Conservation (phyloP, 2,797 vertebrate genomes). For the Phrynocephalus guinanensis region DNA sequence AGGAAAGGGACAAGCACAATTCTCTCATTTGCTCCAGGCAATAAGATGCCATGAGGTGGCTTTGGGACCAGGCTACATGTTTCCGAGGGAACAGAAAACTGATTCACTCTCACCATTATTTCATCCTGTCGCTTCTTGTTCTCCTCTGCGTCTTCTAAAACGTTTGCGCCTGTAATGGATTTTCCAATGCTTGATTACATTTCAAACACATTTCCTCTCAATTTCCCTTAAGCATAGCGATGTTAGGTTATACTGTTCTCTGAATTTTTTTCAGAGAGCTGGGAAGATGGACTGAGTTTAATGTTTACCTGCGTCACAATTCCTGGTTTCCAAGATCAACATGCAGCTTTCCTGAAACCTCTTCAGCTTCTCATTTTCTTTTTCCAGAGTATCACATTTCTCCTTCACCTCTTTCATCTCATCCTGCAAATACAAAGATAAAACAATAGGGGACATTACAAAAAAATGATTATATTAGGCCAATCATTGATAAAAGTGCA, state of each 20-base stretch:
- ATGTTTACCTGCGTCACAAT: conserved; percentile 74
- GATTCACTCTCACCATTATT: conserved; percentile 69
- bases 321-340: conserved; percentile 74
- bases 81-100: background rate
- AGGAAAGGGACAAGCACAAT: too few relatives aligned
- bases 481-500: background rate
- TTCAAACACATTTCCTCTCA: background rate
- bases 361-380: conserved; percentile 76
- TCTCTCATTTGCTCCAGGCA: background rate
- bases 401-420: conserved; percentile 52
- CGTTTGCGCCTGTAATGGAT: conserved; percentile 69
- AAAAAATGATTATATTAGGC: background rate
- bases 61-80: background rate
- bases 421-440: conserved; percentile 39
- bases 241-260: too few relatives aligned
- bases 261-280: background rate
- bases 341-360: conserved; percentile 75
- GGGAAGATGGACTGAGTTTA: background rate
- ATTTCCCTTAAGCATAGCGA: background rate
- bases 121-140: conserved; percentile 48
- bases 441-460: background rate
- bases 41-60: background rate
- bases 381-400: conserved; percentile 59
- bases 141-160: conserved; percentile 61
- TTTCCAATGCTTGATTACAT: conserved; percentile 13